These are phyloP conservation scores for Psophia crepitans DNA, from an alignment of 2,113 vertebrate species.

Conservation along the genomic window DNA sequence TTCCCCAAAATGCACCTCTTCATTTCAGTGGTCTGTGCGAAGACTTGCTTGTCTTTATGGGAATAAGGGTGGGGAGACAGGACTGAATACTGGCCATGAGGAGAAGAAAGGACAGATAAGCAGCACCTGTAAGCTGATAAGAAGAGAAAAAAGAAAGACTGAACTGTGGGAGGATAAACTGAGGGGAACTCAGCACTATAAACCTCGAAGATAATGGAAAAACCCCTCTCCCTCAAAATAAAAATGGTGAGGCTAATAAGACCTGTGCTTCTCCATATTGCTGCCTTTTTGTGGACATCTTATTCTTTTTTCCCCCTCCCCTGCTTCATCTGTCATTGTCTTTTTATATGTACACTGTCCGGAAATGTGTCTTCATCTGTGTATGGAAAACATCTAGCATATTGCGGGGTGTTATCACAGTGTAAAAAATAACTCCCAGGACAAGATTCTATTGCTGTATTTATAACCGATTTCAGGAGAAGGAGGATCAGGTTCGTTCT, in stretches of 20 bases:
- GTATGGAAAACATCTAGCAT: slow-evolving; percentile 65
- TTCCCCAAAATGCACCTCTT: not conserved
- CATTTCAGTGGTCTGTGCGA: not conserved
- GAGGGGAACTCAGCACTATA: not conserved
- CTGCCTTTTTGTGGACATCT: not conserved
- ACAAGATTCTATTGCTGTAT: slow-evolving; percentile 56
- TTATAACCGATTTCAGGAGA: slow-evolving; percentile 51
- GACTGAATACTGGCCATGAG: not conserved
- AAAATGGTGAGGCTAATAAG: not conserved
- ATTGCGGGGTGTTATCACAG: slow-evolving; percentile 60
- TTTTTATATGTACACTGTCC: slow-evolving; percentile 52
- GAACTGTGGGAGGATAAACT: not conserved
- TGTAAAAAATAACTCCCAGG: slow-evolving; percentile 63
- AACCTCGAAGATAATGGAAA: not conserved
- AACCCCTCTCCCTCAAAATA: not conserved
- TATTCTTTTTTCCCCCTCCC: not conserved
- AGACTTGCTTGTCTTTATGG: not conserved
- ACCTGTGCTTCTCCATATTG: not conserved
- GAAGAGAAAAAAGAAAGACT: not conserved
- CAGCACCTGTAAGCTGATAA: not conserved
- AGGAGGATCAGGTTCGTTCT: slow-evolving; percentile 53
- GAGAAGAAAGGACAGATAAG: not conserved
- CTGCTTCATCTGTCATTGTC: slow-evolving; percentile 62
- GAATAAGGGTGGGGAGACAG: not conserved
- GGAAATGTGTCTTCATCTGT: slow-evolving; percentile 60